A percentile compares a stretch with the other conserved stretches of the same genome.
Conservation (phyloP, 2,797 vertebrate species). For the Anguilla pacifica region DNA sequence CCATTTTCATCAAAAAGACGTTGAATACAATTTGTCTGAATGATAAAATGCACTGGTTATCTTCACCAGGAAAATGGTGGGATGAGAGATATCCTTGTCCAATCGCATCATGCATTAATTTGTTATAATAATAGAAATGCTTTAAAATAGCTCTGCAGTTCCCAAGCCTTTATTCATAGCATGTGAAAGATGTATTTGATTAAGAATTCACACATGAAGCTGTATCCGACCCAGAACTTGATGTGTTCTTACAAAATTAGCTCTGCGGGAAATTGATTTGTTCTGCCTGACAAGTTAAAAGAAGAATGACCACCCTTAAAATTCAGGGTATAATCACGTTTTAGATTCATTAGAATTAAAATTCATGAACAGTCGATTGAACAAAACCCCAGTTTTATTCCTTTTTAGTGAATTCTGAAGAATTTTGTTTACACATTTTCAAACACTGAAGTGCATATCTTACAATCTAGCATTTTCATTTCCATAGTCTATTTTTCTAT, state of each 20-base stretch:
- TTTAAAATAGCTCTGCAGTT: slow-evolving; percentile 31
- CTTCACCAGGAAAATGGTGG: neutral
- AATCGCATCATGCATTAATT: slow-evolving; percentile 29
- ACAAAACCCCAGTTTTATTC: neutral
- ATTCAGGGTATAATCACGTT: slow-evolving; percentile 10
- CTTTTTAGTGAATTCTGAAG: neutral
- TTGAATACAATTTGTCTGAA: slow-evolving; percentile 25
- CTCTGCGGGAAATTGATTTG: slow-evolving; percentile 20
- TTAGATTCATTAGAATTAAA: slow-evolving; percentile 6
- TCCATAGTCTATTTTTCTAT: neutral
- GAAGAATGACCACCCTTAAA: slow-evolving; percentile 14
- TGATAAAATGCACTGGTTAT: slow-evolving; percentile 32
- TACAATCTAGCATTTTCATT: neutral
- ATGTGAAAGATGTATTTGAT: slow-evolving; percentile 30
- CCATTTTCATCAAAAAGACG: slow-evolving; percentile 7
- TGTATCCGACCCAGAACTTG: neutral
- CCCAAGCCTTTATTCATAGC: slow-evolving; percentile 14
- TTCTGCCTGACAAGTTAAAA: neutral
- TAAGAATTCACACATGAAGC: slow-evolving; percentile 12
- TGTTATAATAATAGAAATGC: slow-evolving; percentile 29
- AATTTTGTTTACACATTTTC: neutral
- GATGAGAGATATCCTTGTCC: slow-evolving; percentile 21
- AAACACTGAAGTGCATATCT: neutral
- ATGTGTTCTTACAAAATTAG: slow-evolving; percentile 25
- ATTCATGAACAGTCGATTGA: neutral